phyloP scores from a whole-genome alignment of 2,888 invertebrate species.

The Malthinus seriepunctatus region DNA sequence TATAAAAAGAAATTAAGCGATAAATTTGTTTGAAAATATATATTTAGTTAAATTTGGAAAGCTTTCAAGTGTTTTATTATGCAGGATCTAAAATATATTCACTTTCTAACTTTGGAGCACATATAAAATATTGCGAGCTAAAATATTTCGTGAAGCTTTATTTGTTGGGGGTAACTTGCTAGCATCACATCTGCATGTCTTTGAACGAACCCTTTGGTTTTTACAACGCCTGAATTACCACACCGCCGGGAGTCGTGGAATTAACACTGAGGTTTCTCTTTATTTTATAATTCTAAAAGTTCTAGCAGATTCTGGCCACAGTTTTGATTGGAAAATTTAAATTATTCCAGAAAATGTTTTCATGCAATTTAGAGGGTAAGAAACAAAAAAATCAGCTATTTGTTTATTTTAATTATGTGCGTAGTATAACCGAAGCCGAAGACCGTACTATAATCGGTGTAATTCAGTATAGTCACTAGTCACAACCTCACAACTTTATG shows the following conservation, averaged over 20 bases:
- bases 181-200: conserved; percentile 45
- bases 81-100: conserved; percentile 30
- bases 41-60: conserved; percentile 28
- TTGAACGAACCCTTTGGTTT: conserved; percentile 48
- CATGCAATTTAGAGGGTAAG: no score
- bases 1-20: conserved; percentile 11
- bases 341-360: no score
- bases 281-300: conserved; percentile 30
- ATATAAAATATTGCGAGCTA: conserved; percentile 34
- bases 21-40: conserved; percentile 14
- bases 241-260: conserved; percentile 45
- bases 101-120: conserved; percentile 35
- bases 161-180: conserved; percentile 33
- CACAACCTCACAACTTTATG: no score
- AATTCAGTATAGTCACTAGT: no score
- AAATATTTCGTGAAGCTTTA: conserved; percentile 36
- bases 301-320: conserved; percentile 35
- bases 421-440: no score
- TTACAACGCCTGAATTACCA: conserved; percentile 43
- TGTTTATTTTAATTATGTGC: no score
- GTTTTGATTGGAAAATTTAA: conserved; percentile 39
- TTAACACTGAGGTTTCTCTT: conserved; percentile 38
- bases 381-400: no score
- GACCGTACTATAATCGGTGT: no score
- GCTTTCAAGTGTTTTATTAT: conserved; percentile 31